Evolutionary conservation across 2,797 vertebrate species (phyloP).

Genomic region (Podarcis lilfordi): DNA sequence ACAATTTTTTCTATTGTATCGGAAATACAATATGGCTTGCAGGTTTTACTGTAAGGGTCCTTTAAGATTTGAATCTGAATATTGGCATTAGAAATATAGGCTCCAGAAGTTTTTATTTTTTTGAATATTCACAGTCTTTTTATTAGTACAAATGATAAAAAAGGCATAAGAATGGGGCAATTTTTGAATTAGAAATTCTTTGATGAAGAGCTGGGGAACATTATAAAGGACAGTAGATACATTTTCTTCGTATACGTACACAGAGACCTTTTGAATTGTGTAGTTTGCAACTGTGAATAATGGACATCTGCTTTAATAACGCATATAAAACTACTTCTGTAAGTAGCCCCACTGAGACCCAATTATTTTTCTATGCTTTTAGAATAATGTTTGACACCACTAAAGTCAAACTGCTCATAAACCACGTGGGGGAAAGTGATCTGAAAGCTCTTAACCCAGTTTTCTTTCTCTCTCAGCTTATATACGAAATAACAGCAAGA

Average conservation of each 20-base stretch:
- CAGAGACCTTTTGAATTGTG: conserved; percentile 1
- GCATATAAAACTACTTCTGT: neutral
- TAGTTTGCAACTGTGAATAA: neutral
- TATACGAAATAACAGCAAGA: conserved; percentile 31
- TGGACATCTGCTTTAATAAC: neutral
- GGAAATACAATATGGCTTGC: neutral
- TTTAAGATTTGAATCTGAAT: neutral
- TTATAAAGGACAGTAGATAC: neutral
- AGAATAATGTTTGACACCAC: conserved; percentile 5
- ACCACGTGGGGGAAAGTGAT: conserved; percentile 13
- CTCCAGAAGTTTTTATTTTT: neutral
- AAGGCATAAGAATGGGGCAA: neutral
- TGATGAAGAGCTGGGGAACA: neutral
- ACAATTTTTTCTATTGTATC: neutral
- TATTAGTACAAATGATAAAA: neutral
- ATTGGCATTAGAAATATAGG: neutral
- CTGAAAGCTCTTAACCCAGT: neutral
- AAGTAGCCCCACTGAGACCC: neutral
- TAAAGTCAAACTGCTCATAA: conserved; percentile 2
- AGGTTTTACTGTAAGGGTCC: neutral
- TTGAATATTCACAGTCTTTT: neutral
- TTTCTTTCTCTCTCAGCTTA: conserved; percentile 9
- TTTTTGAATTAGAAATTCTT: neutral
- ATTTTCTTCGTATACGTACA: neutral
- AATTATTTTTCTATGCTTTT: neutral